phyloP scores from a whole-genome alignment of 2,113 vertebrate species.

The Dissostichus mawsoni region DNA sequence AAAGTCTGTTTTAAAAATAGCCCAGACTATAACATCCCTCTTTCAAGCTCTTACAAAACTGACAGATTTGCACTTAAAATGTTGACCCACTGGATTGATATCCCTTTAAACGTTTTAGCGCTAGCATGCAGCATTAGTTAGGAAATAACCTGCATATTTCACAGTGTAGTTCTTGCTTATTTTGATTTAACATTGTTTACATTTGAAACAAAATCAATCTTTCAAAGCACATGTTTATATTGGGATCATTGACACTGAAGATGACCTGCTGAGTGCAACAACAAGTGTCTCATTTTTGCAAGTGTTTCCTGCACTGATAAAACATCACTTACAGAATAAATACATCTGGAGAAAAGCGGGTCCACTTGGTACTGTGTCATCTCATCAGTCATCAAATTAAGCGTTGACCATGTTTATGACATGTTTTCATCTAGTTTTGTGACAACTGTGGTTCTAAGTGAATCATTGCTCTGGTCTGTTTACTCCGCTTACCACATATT shows the following conservation, averaged over 20 bases:
- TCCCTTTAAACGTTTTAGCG: too few species aligned
- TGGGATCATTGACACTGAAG: not conserved
- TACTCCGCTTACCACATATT: slow-evolving; percentile 29
- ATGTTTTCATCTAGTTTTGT: not conserved
- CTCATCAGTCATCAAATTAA: too few species aligned
- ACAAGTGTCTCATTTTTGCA: not conserved
- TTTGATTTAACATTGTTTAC: too few species aligned
- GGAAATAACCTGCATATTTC: not conserved
- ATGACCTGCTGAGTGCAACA: not conserved
- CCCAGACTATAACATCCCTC: not conserved
- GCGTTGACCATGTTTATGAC: too few species aligned
- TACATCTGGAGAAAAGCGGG: not conserved
- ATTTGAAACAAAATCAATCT: not conserved
- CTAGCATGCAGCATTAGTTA: not conserved
- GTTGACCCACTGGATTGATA: not conserved
- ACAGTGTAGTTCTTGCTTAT: not conserved
- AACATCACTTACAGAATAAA: not conserved
- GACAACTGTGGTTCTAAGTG: not conserved
- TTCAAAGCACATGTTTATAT: not conserved
- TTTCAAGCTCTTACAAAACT: not conserved
- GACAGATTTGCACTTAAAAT: slow-evolving; percentile 13
- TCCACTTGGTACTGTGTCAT: not conserved
- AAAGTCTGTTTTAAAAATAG: slow-evolving; percentile 1
- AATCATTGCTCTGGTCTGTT: slow-evolving; percentile 14
- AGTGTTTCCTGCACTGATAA: not conserved